Evolutionary conservation across 2,888 invertebrate species (phyloP), one percentile per base, ranked within the genome.

Genomic region (Torymus texanus): DNA sequence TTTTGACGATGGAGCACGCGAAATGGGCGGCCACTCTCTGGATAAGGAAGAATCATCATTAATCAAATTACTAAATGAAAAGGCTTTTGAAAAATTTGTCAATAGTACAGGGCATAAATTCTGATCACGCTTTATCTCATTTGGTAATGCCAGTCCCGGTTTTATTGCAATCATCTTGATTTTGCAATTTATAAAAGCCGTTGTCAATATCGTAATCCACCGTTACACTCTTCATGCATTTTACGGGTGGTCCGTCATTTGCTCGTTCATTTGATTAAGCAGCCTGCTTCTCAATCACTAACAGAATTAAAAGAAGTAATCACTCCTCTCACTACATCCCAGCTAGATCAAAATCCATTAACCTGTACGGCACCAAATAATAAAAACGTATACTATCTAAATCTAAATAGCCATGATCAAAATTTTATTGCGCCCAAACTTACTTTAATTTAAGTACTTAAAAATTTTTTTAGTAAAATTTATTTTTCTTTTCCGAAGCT

Each of bases 61-160:
- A 1, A 8, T 5, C 0, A 62, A 13, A 2, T 12, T 72, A 1
- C 2, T 62, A 4, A 72, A 62, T 13, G 72, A 72, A 3, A 12
- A 72, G 2, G 62, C 55, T 1, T n/a, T 72, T 2, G 62, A 72
- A 0, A 12, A 70, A 13, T 41, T 70, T 8, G 14, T 70, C 12
- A 18, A 18, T 0, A 41, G 4, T 0, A 58, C 70, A 10, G 58
- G 70, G 58, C 21, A 4, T 1, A 24, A n/a, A 18, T 14, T 70
- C 3, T 70, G 70, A 29, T 10, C 12, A 8, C 18, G 18, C 24
- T 58, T 70, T 0, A 0, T 58, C 3, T 14, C n/a, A 8, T 70
- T 70, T n/a, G 70, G 58, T 4, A 55, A n/a, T 55, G n/a, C 16
- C 2, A 68, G 68, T 1, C 56, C 55, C 2, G 68, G 68, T 10